Evolutionary conservation across 2,888 invertebrate genomes (phyloP), one percentile per base, ranked within the genome.

Genomic region (Erebia palarica): DNA sequence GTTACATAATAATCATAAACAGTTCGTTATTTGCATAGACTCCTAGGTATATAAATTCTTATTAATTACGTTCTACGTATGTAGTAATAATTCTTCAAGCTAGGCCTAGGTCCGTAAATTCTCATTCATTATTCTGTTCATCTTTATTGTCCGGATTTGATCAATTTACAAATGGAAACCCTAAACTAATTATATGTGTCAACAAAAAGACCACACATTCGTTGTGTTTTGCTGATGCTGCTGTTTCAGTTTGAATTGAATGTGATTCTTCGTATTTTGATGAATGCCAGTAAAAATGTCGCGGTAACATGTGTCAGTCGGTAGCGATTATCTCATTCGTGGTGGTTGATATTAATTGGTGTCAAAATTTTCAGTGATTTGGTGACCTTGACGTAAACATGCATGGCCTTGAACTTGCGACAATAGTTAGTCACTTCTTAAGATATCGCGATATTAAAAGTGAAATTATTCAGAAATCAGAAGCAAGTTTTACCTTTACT

Each of bases 241-340:
- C 71, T 68, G 71, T 71, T 72, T 77, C 63, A 72, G 49, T 18
- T n/a, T 61, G 58, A 36, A 70, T 60, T 60, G 75, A 73, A 89
- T 89, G 90, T 90, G 88, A 80, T 78, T 68, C 71, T 74, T 75
- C 70, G 71, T 75, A 78, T 74, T 73, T 75, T 73, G 57, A 61
- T 36, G 63, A 70, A 21, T 76, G 77, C 77, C 73, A 76, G 76
- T 77, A 80, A 86, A 84, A 82, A 90, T 91, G 89, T 83, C 78
- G 81, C 81, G 79, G 73, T 78, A 86, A 78, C 83, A 90, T 91
- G 91, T 81, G 78, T 81, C 84, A 80, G 79, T 85, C 84, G 85
- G 86, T 88, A 86, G 84, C 78, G 82, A 81, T 86, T 69, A 69
- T 78, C 76, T 78, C 80, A 71, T 74, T 84, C 51, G 72, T 83